phyloP scores from a whole-genome alignment of 2,113 vertebrate species.

The Sylvilagus bachmani region DNA sequence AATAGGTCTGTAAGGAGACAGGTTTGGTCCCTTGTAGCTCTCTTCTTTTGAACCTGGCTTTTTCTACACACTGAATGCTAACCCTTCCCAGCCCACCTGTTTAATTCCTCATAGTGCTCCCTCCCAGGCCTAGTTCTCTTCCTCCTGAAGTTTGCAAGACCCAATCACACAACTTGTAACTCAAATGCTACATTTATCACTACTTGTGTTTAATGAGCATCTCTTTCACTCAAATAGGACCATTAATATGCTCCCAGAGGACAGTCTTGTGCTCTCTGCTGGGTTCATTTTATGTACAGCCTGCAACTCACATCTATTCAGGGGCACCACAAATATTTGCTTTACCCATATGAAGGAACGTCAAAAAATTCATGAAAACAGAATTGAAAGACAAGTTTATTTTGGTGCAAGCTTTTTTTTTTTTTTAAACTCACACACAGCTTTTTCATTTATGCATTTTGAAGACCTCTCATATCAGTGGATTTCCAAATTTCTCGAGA shows the following conservation, averaged over 20 bases:
- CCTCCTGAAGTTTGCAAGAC: neutral
- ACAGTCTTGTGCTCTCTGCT: no score
- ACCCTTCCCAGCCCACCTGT: no score
- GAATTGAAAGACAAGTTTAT: no score
- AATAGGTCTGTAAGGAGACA: neutral
- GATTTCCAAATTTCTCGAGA: constrained; percentile 19
- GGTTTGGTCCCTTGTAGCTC: neutral
- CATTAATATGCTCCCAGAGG: neutral
- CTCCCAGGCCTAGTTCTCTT: neutral
- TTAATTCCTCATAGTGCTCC: neutral
- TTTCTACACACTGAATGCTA: neutral
- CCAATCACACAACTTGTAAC: neutral
- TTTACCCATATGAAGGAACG: neutral
- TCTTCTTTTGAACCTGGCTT: neutral
- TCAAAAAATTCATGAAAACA: neutral
- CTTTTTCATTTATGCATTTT: no score
- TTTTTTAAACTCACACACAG: no score
- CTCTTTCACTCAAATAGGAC: neutral
- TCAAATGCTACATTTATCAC: neutral
- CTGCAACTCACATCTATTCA: neutral
- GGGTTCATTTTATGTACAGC: no score
- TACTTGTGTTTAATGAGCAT: neutral
- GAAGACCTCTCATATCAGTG: no score
- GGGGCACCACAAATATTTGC: neutral
- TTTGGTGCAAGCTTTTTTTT: no score